Percentiles rank a stretch among this genome's conserved stretches.
phyloP scores from a whole-genome alignment of 2,113 vertebrate species.

The Sclerurus mexicanus region DNA sequence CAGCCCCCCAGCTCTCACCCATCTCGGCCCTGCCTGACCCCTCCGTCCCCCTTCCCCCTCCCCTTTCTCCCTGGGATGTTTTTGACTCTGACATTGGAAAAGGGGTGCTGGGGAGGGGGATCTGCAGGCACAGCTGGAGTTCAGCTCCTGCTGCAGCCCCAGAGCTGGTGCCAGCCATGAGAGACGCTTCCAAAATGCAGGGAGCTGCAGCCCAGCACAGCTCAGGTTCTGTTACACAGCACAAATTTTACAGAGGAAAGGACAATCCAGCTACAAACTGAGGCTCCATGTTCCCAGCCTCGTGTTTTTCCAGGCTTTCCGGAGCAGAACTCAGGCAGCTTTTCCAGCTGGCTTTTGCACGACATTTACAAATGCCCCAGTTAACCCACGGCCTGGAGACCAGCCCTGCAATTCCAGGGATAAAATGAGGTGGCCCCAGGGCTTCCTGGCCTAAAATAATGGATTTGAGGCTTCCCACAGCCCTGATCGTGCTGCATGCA shows the following conservation, averaged over 20 bases:
- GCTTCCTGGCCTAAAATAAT: neutral
- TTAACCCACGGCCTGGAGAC: neutral
- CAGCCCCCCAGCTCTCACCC: neutral
- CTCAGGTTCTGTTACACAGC: neutral
- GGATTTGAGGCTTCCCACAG: neutral
- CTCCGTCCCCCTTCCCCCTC: neutral
- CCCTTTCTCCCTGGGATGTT: neutral
- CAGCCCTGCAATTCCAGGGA: neutral
- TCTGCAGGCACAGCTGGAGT: neutral
- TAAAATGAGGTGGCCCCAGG: neutral
- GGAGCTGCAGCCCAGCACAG: neutral
- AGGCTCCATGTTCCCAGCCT: neutral
- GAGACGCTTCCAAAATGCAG: neutral
- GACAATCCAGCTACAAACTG: neutral
- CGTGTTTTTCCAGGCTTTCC: neutral
- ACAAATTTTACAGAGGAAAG: neutral
- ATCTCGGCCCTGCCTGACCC: neutral
- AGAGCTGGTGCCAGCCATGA: neutral
- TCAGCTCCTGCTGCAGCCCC: neutral
- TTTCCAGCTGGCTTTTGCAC: neutral
- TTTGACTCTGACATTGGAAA: neutral
- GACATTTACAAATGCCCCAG: neutral
- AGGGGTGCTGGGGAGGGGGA: neutral
- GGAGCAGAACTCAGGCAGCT: neutral
- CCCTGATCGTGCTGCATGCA: accelerated